Conservation (phyloP, 2,113 vertebrate genomes). For the Sakesphorus luctuosus region DNA sequence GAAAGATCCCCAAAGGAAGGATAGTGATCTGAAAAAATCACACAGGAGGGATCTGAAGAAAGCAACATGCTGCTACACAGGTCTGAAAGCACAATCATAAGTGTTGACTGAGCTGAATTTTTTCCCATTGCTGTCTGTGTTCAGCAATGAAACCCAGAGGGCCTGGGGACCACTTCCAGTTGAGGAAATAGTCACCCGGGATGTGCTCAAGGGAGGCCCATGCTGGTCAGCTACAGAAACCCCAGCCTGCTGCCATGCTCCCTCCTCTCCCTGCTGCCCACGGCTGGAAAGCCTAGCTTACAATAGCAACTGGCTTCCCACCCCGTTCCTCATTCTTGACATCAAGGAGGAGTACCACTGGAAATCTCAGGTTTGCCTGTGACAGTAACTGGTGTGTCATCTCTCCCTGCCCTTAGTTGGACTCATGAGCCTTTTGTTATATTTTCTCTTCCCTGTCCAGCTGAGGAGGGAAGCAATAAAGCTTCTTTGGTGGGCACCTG, state of each 20-base stretch:
- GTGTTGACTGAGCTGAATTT: fast-evolving
- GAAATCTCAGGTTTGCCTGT: neutral
- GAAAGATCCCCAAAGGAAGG: neutral
- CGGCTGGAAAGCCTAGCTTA: neutral
- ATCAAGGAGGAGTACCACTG: neutral
- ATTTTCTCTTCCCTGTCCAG: neutral
- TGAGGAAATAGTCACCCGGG: neutral
- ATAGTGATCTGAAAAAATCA: neutral
- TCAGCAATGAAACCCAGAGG: neutral
- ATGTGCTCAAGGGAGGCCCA: neutral
- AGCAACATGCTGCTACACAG: neutral
- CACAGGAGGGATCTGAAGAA: neutral
- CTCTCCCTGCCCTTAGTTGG: neutral
- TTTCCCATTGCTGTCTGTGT: neutral
- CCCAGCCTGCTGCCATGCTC: fast-evolving
- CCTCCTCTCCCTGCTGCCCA: neutral
- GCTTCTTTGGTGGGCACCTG: neutral
- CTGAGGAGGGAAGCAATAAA: neutral
- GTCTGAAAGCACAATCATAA: neutral
- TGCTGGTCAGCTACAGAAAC: neutral
- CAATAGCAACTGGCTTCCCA: neutral
- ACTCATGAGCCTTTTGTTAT: neutral
- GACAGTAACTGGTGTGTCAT: neutral
- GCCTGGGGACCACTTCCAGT: neutral
- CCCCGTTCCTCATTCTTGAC: neutral